Percentiles rank a stretch among this genome's conserved stretches.
Evolutionary conservation across 2,113 vertebrate species (phyloP).

Genomic region (Embiotoca jacksoni): DNA sequence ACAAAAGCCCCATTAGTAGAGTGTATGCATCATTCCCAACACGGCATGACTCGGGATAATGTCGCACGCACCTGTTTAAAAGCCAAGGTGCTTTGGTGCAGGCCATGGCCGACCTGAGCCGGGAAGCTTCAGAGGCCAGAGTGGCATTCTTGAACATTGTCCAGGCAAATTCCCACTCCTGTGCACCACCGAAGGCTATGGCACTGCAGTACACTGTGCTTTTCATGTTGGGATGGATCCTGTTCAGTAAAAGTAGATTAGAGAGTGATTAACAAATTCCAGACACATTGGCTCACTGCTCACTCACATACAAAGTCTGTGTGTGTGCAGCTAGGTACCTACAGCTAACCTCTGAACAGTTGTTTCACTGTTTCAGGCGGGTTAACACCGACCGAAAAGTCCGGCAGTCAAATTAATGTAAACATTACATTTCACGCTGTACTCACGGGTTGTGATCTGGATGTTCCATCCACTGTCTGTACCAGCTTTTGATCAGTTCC

Average conservation of each 20-base stretch:
- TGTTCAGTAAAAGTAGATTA: conserved; percentile 55
- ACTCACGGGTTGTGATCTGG: conserved; percentile 81
- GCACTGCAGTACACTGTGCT: conserved; percentile 90
- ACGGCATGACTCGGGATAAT: not conserved
- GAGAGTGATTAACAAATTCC: not conserved
- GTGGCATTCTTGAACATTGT: conserved; percentile 78
- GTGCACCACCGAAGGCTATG: conserved; percentile 82
- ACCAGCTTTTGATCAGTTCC: conserved; percentile 58
- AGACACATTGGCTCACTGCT: not conserved
- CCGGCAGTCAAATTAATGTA: not conserved
- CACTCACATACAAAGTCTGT: not conserved
- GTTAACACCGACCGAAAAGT: not conserved
- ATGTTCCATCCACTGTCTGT: conserved; percentile 73
- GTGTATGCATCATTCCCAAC: too few relatives aligned
- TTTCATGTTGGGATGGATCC: conserved; percentile 91
- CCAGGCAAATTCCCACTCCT: conserved; percentile 93
- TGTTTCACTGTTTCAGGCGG: not conserved
- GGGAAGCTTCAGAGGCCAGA: conserved; percentile 88
- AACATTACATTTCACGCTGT: not conserved
- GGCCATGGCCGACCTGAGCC: conserved; percentile 86
- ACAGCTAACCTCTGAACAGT: not conserved
- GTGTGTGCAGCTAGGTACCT: not conserved
- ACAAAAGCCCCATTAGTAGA: too few relatives aligned
- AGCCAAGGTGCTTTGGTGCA: conserved; percentile 90
- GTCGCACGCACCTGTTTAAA: conserved; percentile 86